phyloP scores from a whole-genome alignment of 2,797 vertebrate species.

The Meriones psammophilus region DNA sequence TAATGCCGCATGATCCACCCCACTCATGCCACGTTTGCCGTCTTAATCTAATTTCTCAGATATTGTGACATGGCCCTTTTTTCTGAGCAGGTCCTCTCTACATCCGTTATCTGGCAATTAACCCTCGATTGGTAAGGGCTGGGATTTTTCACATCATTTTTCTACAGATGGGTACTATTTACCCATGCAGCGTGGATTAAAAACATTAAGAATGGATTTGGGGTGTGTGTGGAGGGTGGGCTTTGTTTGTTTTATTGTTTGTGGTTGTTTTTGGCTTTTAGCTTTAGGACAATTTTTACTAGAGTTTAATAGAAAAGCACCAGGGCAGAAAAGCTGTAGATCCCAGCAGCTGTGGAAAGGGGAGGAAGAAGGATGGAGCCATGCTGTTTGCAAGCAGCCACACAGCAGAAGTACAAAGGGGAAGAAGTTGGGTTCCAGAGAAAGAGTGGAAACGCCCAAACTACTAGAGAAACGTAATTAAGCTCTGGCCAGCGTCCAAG shows the following conservation, averaged over 20 bases:
- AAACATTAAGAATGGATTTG: neutral
- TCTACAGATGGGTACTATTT: slow-evolving; percentile 21
- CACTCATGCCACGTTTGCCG: slow-evolving; percentile 11
- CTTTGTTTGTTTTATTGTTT: neutral
- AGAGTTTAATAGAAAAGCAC: neutral
- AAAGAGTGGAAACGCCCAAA: neutral
- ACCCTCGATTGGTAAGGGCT: slow-evolving; percentile 15
- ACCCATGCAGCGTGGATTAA: slow-evolving; percentile 20
- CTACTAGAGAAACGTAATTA: neutral
- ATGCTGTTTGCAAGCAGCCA: neutral
- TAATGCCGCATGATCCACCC: slow-evolving; percentile 56
- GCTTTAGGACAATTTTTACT: neutral
- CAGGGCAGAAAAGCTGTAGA: neutral
- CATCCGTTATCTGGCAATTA: slow-evolving; percentile 41
- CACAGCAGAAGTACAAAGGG: no score
- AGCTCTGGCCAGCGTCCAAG: neutral
- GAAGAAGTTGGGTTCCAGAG: neutral
- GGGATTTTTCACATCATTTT: slow-evolving; percentile 31
- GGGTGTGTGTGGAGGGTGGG: neutral
- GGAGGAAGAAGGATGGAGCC: neutral
- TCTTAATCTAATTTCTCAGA: slow-evolving; percentile 71
- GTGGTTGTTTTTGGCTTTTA: neutral
- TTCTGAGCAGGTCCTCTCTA: slow-evolving; percentile 60
- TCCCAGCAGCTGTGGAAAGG: neutral
- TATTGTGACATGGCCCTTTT: slow-evolving; percentile 53